Evolutionary conservation across 2,888 invertebrate genomes (phyloP), one percentile per base, ranked within the genome.

Genomic region (Gymnocheta viridis): DNA sequence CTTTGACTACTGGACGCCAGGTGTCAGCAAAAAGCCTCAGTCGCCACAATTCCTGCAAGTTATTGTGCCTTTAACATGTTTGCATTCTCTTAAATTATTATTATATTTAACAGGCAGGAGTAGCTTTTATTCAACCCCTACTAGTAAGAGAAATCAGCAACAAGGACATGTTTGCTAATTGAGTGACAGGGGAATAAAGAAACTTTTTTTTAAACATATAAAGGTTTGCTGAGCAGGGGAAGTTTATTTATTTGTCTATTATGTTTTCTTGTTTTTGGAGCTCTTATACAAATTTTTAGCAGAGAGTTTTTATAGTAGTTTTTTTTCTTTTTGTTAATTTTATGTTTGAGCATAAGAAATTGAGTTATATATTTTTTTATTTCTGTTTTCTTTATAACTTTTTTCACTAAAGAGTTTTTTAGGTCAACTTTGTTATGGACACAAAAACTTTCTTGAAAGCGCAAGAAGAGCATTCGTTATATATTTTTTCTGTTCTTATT

Each of bases 401-500:
- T 14, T 24, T 24, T 44, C 1, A 22, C 9, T 67, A 49, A 38
- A 67, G 67, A 77, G 77, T 67, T 77, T 74, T n/a, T 77, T 77
- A 58, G 77, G 77, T 77, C 77, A 77, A 77, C 58, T 77, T 58
- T 77, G 47, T 58, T 58, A 35, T 58, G 67, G 27, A 35, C 58
- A 35, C 58, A 58, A 38, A 67, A 38, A 49, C 2, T 54, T 67
- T 56, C 17, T 32, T 76, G 6, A 56, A 35, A 56, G 27, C 44
- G n/a, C 22, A 56, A 64, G 27, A 44, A 10, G 10, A 22, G 9
- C 3, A 19, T 17, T 32, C 12, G 12, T n/a, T 41, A 12, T 62
- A 62, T 0, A 22, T 35, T 60, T 5, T 47, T 5, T 47, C 2
- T 47, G 4, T 14, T 41, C n/a, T n/a, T 44, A 17, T 22, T 22